Conservation (phyloP, 2,888 invertebrate species). For the Argyra leucocephala region DNA sequence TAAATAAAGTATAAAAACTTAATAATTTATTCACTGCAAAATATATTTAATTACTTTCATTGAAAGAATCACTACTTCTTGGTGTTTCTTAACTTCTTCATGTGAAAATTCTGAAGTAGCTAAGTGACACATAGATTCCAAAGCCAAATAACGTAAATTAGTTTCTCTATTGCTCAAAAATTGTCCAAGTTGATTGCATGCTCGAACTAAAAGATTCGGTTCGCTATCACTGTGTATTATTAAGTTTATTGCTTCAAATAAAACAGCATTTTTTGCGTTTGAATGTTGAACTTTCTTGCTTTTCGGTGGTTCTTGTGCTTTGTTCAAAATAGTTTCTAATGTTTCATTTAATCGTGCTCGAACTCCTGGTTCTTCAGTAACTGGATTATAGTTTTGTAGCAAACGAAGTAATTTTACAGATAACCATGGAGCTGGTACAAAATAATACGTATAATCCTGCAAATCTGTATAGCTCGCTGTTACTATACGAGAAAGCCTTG, state of each 20-base stretch:
- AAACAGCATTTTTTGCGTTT: slow-evolving; percentile 98
- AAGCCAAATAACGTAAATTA: slow-evolving; percentile 90
- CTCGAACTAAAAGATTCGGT: slow-evolving; percentile 90
- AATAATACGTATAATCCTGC: slow-evolving; percentile 99
- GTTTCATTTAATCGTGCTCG: slow-evolving; percentile 94
- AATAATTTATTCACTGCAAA: slow-evolving; percentile 10
- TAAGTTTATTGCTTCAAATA: slow-evolving; percentile 98
- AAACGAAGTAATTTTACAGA: slow-evolving; percentile 93
- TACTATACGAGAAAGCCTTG: slow-evolving; percentile 92
- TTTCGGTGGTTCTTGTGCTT: slow-evolving; percentile 98
- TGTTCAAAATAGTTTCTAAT: slow-evolving; percentile 93
- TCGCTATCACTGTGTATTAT: slow-evolving; percentile 99
- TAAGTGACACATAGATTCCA: slow-evolving; percentile 98
- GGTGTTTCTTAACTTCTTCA: slow-evolving; percentile 99
- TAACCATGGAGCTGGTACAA: slow-evolving; percentile 99
- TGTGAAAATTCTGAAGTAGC: slow-evolving; percentile 99
- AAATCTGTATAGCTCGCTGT: slow-evolving; percentile 98
- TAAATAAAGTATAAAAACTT: slow-evolving; percentile 21
- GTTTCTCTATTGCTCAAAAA: slow-evolving; percentile 96
- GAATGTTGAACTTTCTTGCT: slow-evolving; percentile 99
- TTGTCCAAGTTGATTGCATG: slow-evolving; percentile 97
- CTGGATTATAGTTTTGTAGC: slow-evolving; percentile 96
- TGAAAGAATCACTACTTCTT: slow-evolving; percentile 96
- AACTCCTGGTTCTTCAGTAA: slow-evolving; percentile 92
- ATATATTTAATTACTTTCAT: slow-evolving; percentile 60